Percentiles rank a stretch among this genome's conserved stretches.
phyloP scores from a whole-genome alignment of 2,113 vertebrate genomes.

The Pteruthius melanotis region DNA sequence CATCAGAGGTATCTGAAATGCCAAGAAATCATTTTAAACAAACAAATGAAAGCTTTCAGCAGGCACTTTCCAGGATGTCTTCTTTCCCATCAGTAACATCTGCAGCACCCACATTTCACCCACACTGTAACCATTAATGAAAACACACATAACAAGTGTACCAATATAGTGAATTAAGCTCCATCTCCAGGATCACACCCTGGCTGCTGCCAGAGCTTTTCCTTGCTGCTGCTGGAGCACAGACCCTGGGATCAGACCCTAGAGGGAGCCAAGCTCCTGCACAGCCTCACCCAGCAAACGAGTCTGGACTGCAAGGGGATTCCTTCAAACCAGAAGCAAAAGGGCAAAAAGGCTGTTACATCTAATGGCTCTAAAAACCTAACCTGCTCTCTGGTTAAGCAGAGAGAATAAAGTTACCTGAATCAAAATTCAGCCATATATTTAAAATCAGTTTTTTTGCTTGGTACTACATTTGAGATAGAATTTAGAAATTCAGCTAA shows the following conservation, averaged over 20 bases:
- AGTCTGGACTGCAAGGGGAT: not conserved
- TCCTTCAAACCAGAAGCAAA: not conserved
- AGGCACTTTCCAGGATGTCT: not conserved
- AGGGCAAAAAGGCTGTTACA: not conserved
- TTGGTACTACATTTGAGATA: not conserved
- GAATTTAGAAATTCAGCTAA: not conserved
- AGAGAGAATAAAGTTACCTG: not conserved
- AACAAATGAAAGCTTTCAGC: not conserved
- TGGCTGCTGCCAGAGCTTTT: not conserved
- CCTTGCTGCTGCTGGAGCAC: not conserved
- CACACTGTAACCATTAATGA: not conserved
- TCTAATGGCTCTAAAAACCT: not conserved
- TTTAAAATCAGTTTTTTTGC: not conserved
- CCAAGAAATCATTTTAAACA: constrained; percentile 11
- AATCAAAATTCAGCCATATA: not conserved
- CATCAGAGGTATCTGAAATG: constrained; percentile 73
- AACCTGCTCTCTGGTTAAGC: not conserved
- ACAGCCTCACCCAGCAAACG: not conserved
- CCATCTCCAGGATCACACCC: not conserved
- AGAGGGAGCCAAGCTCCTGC: constrained; percentile 44
- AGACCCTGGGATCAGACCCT: not conserved
- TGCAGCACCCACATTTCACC: not conserved
- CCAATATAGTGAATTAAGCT: not conserved
- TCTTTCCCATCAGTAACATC: not conserved
- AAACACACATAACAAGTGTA: not conserved